phyloP scores from a whole-genome alignment of 2,888 invertebrate species.

The Rhingia campestris region DNA sequence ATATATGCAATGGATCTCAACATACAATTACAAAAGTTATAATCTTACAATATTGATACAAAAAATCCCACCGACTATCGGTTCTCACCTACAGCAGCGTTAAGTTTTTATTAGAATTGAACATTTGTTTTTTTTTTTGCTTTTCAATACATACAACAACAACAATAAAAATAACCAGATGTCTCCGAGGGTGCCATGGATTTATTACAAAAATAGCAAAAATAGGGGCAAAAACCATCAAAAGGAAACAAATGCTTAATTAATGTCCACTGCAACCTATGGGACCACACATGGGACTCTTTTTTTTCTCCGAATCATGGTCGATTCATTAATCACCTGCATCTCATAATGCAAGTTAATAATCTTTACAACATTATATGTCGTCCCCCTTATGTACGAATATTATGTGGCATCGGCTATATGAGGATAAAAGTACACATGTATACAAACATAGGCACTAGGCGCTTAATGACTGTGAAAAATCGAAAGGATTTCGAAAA shows the following conservation, averaged over 20 bases:
- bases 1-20: too few species aligned
- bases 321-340: slow-evolving; percentile 66
- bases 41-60: not conserved
- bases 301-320: slow-evolving; percentile 46
- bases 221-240: not conserved
- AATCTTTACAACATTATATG: slow-evolving; percentile 33
- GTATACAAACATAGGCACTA: not conserved
- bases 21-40: too few species aligned
- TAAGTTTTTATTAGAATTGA: not conserved
- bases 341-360: slow-evolving; percentile 64
- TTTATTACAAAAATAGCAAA: slow-evolving; percentile 3
- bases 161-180: slow-evolving; percentile 23
- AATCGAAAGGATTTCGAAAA: slow-evolving; percentile 51
- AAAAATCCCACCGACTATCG: not conserved
- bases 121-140: slow-evolving; percentile 3
- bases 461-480: slow-evolving; percentile 36
- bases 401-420: slow-evolving; percentile 8
- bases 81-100: slow-evolving; percentile 45
- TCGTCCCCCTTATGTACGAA: not conserved
- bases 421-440: slow-evolving; percentile 24
- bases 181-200: slow-evolving; percentile 45
- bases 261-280: slow-evolving; percentile 47
- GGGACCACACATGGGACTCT: slow-evolving; percentile 49
- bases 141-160: not conserved
- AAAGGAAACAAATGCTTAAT: slow-evolving; percentile 45